These are phyloP conservation scores for Cataglyphis cursor DNA, from an alignment of 2,888 invertebrate species.

Conservation along the genomic window DNA sequence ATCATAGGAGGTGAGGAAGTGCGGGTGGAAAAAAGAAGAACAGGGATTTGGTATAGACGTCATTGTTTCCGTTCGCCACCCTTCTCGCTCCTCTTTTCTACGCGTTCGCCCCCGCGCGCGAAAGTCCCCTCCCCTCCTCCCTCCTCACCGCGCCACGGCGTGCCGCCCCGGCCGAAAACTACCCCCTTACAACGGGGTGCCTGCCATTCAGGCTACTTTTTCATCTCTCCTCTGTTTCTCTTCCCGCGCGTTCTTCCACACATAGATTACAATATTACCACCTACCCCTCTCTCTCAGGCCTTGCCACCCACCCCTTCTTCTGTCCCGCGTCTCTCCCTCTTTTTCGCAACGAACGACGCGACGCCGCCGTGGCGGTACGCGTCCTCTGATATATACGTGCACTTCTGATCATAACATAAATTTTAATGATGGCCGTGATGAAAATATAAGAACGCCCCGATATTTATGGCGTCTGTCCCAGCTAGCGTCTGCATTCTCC, in stretches of 20 bases:
- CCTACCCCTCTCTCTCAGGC: conserved; percentile 72
- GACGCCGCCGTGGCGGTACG: conserved; percentile 65
- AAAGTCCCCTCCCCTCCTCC: conserved; percentile 58
- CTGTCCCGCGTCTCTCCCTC: conserved; percentile 57
- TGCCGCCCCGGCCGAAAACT: conserved; percentile 77
- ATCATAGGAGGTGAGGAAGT: conserved; percentile 30
- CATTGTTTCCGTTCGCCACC: conserved; percentile 84
- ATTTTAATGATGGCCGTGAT: conserved; percentile 86
- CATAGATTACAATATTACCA: conserved; percentile 87
- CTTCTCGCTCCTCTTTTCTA: conserved; percentile 68
- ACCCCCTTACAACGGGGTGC: conserved; percentile 80
- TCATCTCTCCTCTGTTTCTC: conserved; percentile 83
- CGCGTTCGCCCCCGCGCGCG: conserved; percentile 60
- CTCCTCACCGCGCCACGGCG: conserved; percentile 55
- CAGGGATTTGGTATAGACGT: conserved; percentile 84
- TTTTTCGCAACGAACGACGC: conserved; percentile 61
- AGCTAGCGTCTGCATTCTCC: conserved; percentile 65
- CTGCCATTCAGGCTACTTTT: conserved; percentile 85
- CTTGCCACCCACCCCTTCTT: conserved; percentile 57
- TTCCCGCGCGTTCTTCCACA: conserved; percentile 84
- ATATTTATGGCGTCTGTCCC: conserved; percentile 83
- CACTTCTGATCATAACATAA: conserved; percentile 86
- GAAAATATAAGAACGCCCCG: conserved; percentile 86
- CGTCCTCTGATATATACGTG: conserved; percentile 82
- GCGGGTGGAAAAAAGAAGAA: conserved; percentile 73